A percentile compares a stretch with the other conserved stretches of the same genome.
phyloP scores from a whole-genome alignment of 1,140 invertebrate genomes.

The Gryllus bimaculatus region DNA sequence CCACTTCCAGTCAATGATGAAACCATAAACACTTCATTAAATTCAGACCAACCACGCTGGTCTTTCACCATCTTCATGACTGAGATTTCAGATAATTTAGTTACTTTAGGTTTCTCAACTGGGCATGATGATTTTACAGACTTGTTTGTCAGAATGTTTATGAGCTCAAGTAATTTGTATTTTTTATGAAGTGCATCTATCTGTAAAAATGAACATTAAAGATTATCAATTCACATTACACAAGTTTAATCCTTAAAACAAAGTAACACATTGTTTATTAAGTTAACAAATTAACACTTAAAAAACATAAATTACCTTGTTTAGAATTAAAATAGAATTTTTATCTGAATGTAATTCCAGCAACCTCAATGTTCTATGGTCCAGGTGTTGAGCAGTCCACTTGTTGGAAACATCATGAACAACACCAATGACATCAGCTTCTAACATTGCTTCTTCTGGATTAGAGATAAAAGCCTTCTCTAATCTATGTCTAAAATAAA shows the following conservation, averaged over 20 bases:
- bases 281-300: neutral
- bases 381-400: slow-evolving; percentile 54
- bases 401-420: slow-evolving; percentile 72
- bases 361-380: slow-evolving; percentile 57
- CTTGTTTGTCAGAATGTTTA: slow-evolving; percentile 56
- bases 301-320: slow-evolving; percentile 55
- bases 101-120: neutral
- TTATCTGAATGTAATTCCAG: slow-evolving; percentile 51
- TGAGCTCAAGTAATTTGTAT: slow-evolving; percentile 57
- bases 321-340: slow-evolving; percentile 72
- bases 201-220: slow-evolving; percentile 36
- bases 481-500: slow-evolving; percentile 46
- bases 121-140: neutral
- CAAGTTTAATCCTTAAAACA: neutral
- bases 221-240: neutral
- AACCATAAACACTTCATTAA: slow-evolving; percentile 78
- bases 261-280: too few species aligned
- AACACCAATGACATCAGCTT: slow-evolving; percentile 75
- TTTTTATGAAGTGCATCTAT: slow-evolving; percentile 73
- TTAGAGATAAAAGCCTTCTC: slow-evolving; percentile 54
- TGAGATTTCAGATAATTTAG: slow-evolving; percentile 19
- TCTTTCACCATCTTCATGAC: slow-evolving; percentile 24
- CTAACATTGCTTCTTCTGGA: slow-evolving; percentile 49
- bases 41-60: slow-evolving; percentile 57
- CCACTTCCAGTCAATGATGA: slow-evolving; percentile 73